A percentile compares a stretch with the other conserved stretches of the same genome.
Conservation (phyloP, 2,797 vertebrate species). For the Channallabes apus region DNA sequence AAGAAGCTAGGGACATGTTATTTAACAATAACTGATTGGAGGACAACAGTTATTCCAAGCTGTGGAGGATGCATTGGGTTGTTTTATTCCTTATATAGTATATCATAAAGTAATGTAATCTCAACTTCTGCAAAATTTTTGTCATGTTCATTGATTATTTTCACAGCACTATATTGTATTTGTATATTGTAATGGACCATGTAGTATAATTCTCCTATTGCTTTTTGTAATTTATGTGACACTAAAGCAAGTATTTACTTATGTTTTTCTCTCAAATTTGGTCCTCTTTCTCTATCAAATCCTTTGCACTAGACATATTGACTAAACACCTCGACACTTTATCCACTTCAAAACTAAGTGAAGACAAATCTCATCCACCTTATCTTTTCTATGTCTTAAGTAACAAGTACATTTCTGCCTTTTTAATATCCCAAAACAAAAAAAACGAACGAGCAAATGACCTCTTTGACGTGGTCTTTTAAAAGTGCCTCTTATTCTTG, state of each 20-base stretch:
- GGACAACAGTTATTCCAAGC: background rate
- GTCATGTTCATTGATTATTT: background rate
- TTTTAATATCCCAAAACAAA: background rate
- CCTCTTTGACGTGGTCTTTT: background rate
- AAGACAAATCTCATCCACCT: background rate
- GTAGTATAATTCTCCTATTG: background rate
- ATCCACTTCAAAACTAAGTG: background rate
- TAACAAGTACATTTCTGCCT: background rate
- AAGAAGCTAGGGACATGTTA: too few species aligned
- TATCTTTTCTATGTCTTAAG: too few species aligned
- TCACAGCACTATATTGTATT: background rate
- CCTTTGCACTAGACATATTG: background rate
- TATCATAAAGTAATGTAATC: background rate
- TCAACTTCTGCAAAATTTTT: background rate
- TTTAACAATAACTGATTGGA: background rate
- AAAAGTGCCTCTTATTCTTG: background rate
- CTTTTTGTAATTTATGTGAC: background rate
- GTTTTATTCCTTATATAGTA: background rate
- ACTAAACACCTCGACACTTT: background rate
- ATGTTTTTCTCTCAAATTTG: background rate
- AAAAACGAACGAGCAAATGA: background rate
- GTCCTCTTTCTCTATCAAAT: background rate
- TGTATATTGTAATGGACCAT: background rate
- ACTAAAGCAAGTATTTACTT: background rate
- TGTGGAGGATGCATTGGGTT: background rate